Evolutionary conservation across 2,888 invertebrate species (phyloP), one percentile per base, ranked within the genome.

Genomic region (Acrobasis consociella): DNA sequence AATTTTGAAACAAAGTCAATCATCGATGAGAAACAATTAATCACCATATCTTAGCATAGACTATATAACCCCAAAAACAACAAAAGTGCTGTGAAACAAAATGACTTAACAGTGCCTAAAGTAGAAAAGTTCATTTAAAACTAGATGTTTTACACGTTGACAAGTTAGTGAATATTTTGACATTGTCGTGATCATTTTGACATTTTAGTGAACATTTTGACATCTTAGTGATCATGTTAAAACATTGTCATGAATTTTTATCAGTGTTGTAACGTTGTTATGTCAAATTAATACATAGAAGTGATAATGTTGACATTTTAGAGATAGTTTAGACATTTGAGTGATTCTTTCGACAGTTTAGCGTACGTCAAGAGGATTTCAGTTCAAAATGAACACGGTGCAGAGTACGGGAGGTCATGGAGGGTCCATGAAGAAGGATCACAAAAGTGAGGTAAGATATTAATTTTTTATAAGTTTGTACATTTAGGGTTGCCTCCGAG

Each of bases 371-470:
- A 56, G 58, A 62, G 62, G 56, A 61, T 70, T 68, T 65, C 71
- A 67, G 59, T 62, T 53, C 61, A 74, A 84, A 60, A 95, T 95
- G 95, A 95, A 95, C 77, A 95, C 94, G 2, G 94, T 95, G 51
- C 95, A 95, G 80, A 94, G 94, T 73, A 91, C 94, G 0, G 94
- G 94, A 0, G 94, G 94, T 38, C 93, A 94, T 72, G 93, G 93
- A 0, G 93, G 94, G 31, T 90, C 93, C 67, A 87, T 93, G 83
- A 93, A 93, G 72, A 95, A 94, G 83, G 94, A 94, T 65, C 90
- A 90, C 65, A 93, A 94, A 65, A 93, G 93, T 72, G 94, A 94
- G 89, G 94, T 94, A 74, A 91, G 88, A 76, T 38, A 17, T 17
- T 51, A 13, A n/a, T 38, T n/a, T 31, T 31, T 31, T 5, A 7